Evolutionary conservation across 2,797 vertebrate genomes (phyloP), one percentile per base, ranked within the genome.

Genomic region (Eptatretus atami): DNA sequence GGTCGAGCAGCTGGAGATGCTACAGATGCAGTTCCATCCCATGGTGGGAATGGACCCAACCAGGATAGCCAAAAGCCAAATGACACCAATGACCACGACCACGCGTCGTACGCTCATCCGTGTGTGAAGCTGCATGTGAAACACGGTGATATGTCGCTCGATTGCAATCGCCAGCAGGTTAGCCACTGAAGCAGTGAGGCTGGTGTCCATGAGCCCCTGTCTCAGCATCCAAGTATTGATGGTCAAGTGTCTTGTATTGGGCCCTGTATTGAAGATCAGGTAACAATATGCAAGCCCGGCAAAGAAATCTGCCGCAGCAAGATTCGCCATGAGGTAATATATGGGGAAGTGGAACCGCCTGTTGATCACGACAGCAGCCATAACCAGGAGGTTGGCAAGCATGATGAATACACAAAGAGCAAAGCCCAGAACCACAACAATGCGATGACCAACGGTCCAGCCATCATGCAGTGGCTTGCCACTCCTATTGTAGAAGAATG

Each of bases 381-480:
- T 98, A 72, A 98, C 92, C 64, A 98, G 79, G 3, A 96, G 75
- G 77, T 98, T 98, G 73, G 92, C 90, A 65, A 96, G 73, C 92
- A 96, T 98, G 76, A 96, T 98, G 74, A 98, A 98, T 76, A 96
- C 84, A 68, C 90, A 95, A 65, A 98, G 87, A 1, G 90, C 94
- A 78, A 96, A 90, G 67, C 92, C 90, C 65, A 96, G 79, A 66
- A 86, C 92, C 90, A 98, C 95, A 69, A 98, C 92, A 69, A 96
- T 81, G 71, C 79, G 79, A 81, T 86, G 95, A 73, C 93, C 81
- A 2, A 84, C 76, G 70, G 94, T 81, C 92, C 92, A 98, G 71
- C 92, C 84, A 13, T 77, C 81, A 66, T 84, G 83, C 52, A 98
- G 80, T 69, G 76, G 69, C 71, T 98, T 98, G 67, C 78, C 80